Base-by-base conservation (phyloP, 2,888 invertebrate genomes). In the Perdita meconis region DNA sequence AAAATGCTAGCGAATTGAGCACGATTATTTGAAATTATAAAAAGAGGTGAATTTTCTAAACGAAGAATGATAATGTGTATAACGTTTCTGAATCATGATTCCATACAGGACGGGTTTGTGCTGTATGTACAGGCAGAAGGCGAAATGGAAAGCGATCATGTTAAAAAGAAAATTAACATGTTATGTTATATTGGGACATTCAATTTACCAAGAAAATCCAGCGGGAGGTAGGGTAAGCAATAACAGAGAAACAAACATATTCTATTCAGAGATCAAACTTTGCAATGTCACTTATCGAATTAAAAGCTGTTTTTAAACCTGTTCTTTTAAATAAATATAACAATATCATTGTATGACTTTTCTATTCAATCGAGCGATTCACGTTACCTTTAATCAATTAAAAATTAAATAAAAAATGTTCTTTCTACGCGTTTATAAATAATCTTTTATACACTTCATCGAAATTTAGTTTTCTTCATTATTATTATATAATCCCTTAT, bases 131-230 rank as follows among this genome's bases (percentile, higher is more conserved):
- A 79, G 73, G 74, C 78, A 72, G 57, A 76, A 77, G 80, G 79
- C 66, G 83, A 42, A 70, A 81, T 78, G 59, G 78, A 82, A 85
- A 81, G 81, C 82, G 50, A 81, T 74, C 61, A 74, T 55, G 76
- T 78, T 64, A 76, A 78, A 75, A 72, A 74, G 80, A 79, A 67
- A 86, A 81, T 75, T 47, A 82, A 84, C 73, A 80, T 80, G 76
- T 84, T 87, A 89, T 81, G 87, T 89, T 86, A 85, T 88, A 90
- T 90, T 90, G 90, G 92, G 91, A 91, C 90, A 89, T 90, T 91
- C 88, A 91, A 92, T 92, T 92, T 92, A 92, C 92, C 92, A 92
- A 92, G 89, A 92, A 92, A 92, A 91, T 92, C 92, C 92, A 92
- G 90, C 90, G 90, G 91, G 89, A 92, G 88, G 89, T 90, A 89